Evolutionary conservation across 2,113 vertebrate genomes (phyloP).

Genomic region (Burhinus oedicnemus): DNA sequence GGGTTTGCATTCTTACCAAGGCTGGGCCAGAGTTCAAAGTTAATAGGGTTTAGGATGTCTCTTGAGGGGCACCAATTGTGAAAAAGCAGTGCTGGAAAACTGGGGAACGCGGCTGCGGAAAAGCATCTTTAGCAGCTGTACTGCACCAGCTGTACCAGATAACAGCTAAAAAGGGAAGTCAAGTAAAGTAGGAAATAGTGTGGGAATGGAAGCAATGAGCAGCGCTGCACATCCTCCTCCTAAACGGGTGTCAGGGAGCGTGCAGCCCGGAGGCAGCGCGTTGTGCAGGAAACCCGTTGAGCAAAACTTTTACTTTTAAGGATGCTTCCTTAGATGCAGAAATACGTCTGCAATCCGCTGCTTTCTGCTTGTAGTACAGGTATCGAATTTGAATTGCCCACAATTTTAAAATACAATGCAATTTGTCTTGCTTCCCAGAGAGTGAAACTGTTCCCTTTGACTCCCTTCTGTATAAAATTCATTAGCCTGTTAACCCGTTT

Average conservation of each 20-base stretch:
- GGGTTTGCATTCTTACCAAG: background rate
- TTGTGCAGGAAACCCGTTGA: background rate
- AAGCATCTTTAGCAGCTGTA: slow-evolving; percentile 47
- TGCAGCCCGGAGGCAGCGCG: background rate
- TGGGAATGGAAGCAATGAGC: slow-evolving; percentile 33
- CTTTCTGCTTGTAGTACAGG: background rate
- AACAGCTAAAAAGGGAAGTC: slow-evolving; percentile 16
- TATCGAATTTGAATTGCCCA: background rate
- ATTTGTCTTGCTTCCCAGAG: background rate
- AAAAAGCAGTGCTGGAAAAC: slow-evolving; percentile 26
- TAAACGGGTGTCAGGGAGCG: background rate
- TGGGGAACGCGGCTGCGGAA: slow-evolving; percentile 16
- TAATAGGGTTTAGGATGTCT: slow-evolving; percentile 40
- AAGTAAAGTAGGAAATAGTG: slow-evolving; percentile 25
- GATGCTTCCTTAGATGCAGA: background rate
- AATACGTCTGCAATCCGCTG: background rate
- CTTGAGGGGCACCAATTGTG: slow-evolving; percentile 56
- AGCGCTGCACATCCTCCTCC: background rate
- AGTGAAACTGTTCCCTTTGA: background rate
- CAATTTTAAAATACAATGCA: background rate
- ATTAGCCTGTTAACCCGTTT: background rate
- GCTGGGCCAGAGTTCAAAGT: slow-evolving; percentile 54
- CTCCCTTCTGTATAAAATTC: background rate
- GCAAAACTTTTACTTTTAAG: background rate
- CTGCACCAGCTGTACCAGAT: slow-evolving; percentile 41